These are phyloP conservation scores for Eilema griseolum DNA, from an alignment of 2,888 invertebrate genomes.

Conservation along the genomic window DNA sequence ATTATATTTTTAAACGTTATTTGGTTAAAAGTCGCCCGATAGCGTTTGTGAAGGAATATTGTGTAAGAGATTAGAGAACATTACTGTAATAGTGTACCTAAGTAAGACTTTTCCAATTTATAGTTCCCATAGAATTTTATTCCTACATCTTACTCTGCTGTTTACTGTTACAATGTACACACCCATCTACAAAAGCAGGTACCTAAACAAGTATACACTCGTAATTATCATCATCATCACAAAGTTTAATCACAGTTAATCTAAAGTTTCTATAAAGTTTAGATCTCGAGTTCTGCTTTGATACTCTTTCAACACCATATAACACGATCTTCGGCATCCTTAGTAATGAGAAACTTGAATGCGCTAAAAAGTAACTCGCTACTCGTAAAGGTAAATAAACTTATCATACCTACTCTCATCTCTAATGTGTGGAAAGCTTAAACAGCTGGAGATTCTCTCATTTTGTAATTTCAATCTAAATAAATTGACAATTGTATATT, in stretches of 20 bases:
- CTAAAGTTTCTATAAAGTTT: neutral
- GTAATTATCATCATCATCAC: neutral
- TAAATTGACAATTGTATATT: neutral
- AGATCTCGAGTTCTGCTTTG: neutral
- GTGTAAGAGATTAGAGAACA: neutral
- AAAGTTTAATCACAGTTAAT: neutral
- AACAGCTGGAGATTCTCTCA: neutral
- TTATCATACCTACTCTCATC: neutral
- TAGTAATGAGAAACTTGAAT: too few species aligned
- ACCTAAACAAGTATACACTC: too few species aligned
- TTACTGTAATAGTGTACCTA: neutral
- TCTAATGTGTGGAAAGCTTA: neutral
- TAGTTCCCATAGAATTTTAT: neutral
- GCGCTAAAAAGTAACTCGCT: too few species aligned
- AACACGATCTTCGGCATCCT: neutral
- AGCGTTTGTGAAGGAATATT: neutral
- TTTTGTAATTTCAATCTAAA: neutral
- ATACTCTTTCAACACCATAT: neutral
- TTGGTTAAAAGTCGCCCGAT: neutral
- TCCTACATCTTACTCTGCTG: neutral
- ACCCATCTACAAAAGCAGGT: too few species aligned
- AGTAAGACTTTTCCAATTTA: neutral
- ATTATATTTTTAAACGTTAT: conserved; percentile 5
- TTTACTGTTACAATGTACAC: neutral
- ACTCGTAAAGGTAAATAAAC: neutral